Evolutionary conservation across 2,797 vertebrate species (phyloP).

Genomic region (Macropus fuliginosus): DNA sequence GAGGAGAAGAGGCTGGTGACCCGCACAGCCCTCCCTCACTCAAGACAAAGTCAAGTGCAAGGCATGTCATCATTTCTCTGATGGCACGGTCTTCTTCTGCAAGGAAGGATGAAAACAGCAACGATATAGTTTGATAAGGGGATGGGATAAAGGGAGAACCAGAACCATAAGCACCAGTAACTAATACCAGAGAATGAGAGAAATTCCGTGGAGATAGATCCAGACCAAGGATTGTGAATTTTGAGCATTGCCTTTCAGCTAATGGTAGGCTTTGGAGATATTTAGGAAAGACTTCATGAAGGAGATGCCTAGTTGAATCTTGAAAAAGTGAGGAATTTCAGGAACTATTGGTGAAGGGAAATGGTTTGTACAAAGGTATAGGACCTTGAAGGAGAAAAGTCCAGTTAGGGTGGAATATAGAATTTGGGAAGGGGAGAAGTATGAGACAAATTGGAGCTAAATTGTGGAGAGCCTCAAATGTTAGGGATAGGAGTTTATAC

Average conservation of each 20-base stretch:
- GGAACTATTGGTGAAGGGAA: neutral
- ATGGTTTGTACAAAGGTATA: neutral
- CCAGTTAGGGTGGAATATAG: neutral
- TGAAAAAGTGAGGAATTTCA: neutral
- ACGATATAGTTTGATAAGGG: neutral
- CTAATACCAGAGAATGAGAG: neutral
- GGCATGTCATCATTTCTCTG: no score
- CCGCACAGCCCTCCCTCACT: no score
- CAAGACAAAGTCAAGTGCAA: no score
- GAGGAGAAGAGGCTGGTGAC: no score
- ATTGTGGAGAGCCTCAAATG: neutral
- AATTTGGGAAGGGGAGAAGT: neutral
- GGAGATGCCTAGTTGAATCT: neutral
- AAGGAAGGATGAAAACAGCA: no score
- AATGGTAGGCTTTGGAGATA: neutral
- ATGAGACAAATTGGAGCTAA: neutral
- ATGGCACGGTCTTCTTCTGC: no score
- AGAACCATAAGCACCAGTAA: neutral
- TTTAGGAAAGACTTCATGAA: neutral
- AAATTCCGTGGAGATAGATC: neutral
- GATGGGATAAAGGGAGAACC: neutral
- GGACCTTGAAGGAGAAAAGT: neutral
- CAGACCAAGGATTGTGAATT: neutral
- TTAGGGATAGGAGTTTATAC: neutral
- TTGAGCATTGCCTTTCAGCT: neutral